A percentile compares a stretch with the other conserved stretches of the same genome.
Evolutionary conservation across 2,113 vertebrate genomes (phyloP).

Genomic region (Pygoscelis adeliae): DNA sequence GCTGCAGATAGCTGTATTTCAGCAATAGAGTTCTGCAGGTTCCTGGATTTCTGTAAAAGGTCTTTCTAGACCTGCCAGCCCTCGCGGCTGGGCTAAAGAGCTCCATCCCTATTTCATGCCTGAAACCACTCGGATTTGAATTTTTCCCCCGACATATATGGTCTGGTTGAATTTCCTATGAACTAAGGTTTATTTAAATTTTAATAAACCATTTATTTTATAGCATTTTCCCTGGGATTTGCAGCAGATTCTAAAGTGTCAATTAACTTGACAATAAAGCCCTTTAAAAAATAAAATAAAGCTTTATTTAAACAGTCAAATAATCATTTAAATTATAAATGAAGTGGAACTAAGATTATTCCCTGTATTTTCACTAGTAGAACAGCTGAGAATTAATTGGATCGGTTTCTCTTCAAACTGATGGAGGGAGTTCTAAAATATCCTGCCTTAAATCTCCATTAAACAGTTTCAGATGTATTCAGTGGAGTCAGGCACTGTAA

Average conservation of each 20-base stretch:
- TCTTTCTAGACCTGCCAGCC: not conserved
- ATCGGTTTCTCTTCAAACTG: slow-evolving; percentile 6
- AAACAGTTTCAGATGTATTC: slow-evolving; percentile 25
- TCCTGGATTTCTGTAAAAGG: not conserved
- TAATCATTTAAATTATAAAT: slow-evolving; percentile 62
- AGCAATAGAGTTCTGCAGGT: not conserved
- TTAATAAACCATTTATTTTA: slow-evolving; percentile 48
- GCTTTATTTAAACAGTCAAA: slow-evolving; percentile 51
- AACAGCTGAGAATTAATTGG: slow-evolving; percentile 37
- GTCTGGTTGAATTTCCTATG: not conserved
- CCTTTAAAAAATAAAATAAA: slow-evolving; percentile 46
- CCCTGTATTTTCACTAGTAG: not conserved
- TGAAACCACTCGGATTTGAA: not conserved
- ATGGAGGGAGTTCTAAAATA: slow-evolving; percentile 16
- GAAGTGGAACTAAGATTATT: slow-evolving; percentile 31
- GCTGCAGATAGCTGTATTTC: not conserved
- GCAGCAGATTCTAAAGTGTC: slow-evolving; percentile 26
- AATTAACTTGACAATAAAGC: slow-evolving; percentile 45
- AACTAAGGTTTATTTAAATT: not conserved
- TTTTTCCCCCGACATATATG: not conserved
- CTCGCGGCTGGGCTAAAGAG: not conserved
- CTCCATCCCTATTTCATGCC: not conserved
- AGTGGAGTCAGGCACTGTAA: not conserved
- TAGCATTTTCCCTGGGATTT: slow-evolving; percentile 1
- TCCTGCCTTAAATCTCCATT: slow-evolving; percentile 25